Percentiles rank a stretch among this genome's conserved stretches.
Conservation (phyloP, 2,113 vertebrate genomes). For the Crypturellus undulatus region DNA sequence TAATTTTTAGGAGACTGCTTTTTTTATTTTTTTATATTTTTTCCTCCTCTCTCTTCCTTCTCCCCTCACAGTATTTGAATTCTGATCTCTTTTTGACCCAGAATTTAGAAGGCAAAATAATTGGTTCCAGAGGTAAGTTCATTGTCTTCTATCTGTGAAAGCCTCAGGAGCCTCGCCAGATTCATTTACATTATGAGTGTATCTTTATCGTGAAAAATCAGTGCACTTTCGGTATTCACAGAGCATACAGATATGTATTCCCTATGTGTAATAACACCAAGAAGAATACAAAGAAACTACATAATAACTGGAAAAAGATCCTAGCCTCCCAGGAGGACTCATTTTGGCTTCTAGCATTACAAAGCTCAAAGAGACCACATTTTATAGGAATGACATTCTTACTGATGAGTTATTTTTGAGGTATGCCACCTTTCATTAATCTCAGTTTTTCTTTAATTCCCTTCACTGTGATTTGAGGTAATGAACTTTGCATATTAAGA, state of each 20-base stretch:
- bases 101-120: neutral
- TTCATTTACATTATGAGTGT: neutral
- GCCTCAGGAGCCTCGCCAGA: neutral
- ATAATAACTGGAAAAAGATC: neutral
- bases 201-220: neutral
- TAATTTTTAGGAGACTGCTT: neutral
- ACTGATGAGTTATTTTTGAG: neutral
- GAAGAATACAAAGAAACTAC: neutral
- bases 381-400: neutral
- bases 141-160: neutral
- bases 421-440: neutral
- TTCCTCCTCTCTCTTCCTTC: too few species aligned
- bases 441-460: neutral
- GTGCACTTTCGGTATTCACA: neutral
- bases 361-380: neutral
- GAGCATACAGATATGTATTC: neutral
- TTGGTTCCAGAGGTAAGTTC: neutral
- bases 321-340: neutral
- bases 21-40: too few species aligned
- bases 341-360: neutral
- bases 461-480: neutral
- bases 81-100: neutral
- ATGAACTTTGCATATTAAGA: neutral
- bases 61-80: neutral
- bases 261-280: neutral